Conservation (phyloP, 2,113 vertebrate genomes). For the Lepus americanus region DNA sequence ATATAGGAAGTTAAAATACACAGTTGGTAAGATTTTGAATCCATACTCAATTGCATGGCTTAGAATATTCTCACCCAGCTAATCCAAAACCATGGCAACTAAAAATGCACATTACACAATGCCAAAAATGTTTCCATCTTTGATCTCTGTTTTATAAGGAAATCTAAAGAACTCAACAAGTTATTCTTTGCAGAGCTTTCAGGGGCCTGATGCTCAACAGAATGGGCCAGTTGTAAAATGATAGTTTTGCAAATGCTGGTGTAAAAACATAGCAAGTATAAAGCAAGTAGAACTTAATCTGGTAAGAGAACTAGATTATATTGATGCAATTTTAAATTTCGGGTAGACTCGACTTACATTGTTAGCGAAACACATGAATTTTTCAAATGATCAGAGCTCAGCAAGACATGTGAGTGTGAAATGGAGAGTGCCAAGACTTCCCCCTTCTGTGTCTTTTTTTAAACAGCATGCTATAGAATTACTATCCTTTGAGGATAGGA, state of each 20-base stretch:
- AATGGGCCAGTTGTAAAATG: conserved; percentile 17
- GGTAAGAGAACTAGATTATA: conserved; percentile 21
- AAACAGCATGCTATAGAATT: conserved; percentile 54
- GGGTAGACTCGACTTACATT: neutral
- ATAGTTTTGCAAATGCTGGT: conserved; percentile 45
- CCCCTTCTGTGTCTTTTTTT: conserved; percentile 38
- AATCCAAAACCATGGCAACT: conserved; percentile 5
- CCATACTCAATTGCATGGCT: neutral
- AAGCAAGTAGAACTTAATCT: conserved; percentile 47
- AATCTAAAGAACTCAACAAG: conserved; percentile 32
- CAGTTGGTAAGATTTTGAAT: conserved; percentile 22
- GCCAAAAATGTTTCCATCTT: neutral
- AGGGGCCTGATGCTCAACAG: neutral
- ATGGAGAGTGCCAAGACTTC: conserved; percentile 6
- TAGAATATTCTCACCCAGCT: neutral
- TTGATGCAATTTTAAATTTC: conserved; percentile 58
- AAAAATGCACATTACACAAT: conserved; percentile 26
- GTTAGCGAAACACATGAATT: neutral
- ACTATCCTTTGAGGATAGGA: conserved; percentile 68
- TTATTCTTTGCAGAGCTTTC: conserved; percentile 32
- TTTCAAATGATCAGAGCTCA: conserved; percentile 50
- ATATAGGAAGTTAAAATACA: conserved; percentile 6
- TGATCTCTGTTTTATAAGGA: neutral
- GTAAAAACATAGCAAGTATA: neutral
- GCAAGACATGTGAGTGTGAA: conserved; percentile 50